A percentile compares a stretch with the other conserved stretches of the same genome.
phyloP scores from a whole-genome alignment of 2,888 invertebrate species.

The Parthenolecanium corni region DNA sequence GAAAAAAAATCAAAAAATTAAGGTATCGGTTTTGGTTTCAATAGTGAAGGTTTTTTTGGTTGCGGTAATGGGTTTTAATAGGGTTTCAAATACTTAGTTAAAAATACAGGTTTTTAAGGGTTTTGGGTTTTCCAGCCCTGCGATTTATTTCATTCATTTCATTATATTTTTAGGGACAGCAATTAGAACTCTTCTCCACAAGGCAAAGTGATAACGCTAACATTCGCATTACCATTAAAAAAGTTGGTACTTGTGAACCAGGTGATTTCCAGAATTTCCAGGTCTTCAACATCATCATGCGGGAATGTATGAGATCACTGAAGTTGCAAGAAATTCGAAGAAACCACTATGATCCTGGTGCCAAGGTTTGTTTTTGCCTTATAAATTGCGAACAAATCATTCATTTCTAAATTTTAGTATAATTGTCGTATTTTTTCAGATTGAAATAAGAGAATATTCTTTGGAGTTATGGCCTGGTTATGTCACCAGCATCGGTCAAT shows the following conservation, averaged over 20 bases:
- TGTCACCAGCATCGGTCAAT: constrained; percentile 68
- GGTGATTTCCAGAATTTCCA: constrained; percentile 61
- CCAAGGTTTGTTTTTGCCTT: constrained; percentile 44
- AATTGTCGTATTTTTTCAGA: constrained; percentile 39
- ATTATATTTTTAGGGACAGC: neutral
- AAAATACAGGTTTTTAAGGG: no score
- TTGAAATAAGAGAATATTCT: constrained; percentile 49
- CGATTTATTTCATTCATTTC: neutral
- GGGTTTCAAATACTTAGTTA: no score
- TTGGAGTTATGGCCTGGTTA: constrained; percentile 76
- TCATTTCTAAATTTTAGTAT: neutral
- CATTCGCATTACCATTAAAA: constrained; percentile 36
- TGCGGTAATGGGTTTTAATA: no score
- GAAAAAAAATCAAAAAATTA: no score
- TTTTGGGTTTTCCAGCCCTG: no score
- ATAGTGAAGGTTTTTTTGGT: neutral
- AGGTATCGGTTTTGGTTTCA: neutral
- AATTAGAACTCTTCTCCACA: constrained; percentile 20
- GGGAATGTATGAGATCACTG: constrained; percentile 53
- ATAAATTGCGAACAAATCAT: neutral
- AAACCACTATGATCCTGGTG: constrained; percentile 58
- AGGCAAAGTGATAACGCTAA: neutral
- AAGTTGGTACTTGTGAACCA: constrained; percentile 51
- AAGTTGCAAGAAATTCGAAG: constrained; percentile 57
- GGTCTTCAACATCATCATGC: constrained; percentile 63